Evolutionary conservation across 2,888 invertebrate genomes (phyloP).

Genomic region (Dicyrtoma fusca): DNA sequence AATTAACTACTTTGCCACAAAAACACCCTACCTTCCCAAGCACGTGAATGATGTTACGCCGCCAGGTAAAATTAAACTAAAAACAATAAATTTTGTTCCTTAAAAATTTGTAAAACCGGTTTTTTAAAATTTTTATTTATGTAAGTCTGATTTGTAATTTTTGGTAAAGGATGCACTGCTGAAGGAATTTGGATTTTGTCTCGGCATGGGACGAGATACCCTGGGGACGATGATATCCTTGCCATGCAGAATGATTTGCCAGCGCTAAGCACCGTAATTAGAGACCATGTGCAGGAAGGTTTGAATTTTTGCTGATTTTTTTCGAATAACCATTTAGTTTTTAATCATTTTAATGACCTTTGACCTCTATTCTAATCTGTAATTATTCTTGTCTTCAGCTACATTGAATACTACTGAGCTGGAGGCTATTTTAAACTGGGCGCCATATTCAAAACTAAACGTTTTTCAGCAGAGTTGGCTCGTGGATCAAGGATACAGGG

Average conservation of each 20-base stretch:
- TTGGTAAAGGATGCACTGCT: slow-evolving; percentile 39
- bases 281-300: too few species aligned
- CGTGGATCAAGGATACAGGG: slow-evolving; percentile 41
- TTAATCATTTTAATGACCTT: too few species aligned
- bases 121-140: not conserved
- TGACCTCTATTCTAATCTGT: too few species aligned
- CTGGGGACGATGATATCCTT: slow-evolving; percentile 41
- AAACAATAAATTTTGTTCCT: not conserved
- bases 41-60: not conserved
- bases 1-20: slow-evolving; percentile 18
- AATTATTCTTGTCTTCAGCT: too few species aligned
- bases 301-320: too few species aligned
- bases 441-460: slow-evolving; percentile 30
- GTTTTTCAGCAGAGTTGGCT: slow-evolving; percentile 33
- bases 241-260: slow-evolving; percentile 40
- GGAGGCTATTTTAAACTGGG: slow-evolving; percentile 27
- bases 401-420: too few species aligned
- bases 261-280: not conserved
- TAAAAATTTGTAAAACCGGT: not conserved
- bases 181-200: slow-evolving; percentile 49
- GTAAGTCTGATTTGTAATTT: too few species aligned
- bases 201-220: slow-evolving; percentile 49
- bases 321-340: too few species aligned
- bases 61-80: not conserved
- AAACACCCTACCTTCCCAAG: slow-evolving; percentile 24